Base-by-base conservation (phyloP, 1,140 invertebrate species). In the Platorchestia sp. region DNA sequence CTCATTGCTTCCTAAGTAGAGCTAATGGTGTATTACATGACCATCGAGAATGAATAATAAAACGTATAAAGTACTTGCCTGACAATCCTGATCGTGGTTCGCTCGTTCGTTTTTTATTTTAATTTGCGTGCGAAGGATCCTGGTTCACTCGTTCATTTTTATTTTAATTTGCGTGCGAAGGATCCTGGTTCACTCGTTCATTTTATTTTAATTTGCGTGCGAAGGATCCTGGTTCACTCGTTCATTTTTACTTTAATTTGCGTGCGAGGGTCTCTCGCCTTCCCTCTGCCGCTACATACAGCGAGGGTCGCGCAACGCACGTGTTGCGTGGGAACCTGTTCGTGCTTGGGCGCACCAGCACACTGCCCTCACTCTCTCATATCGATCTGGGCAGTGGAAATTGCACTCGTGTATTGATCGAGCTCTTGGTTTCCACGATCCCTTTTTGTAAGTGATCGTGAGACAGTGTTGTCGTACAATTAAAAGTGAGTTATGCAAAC, bases 241-340 rank as follows among this genome's bases (percentile, higher is more conserved):
- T 36, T 75, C 3, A 22, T 75, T 75, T 27, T 75, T n/a, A n/a
- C n/a, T n/a, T n/a, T n/a, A n/a, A 75, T 75, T 75, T 10, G 59
- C 1, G 59, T 75, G 14, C 36, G 7, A 3, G 59, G 59, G 27
- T 22, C 59, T 27, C 59, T 75, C 59, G 59, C 1, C 59, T 75
- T 14, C 59, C 27, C 59, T 75, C 59, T 22, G 3, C 59, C 47
- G 47, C 19, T 6, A n/a, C n/a, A n/a, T n/a, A n/a, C n/a, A 51
- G 47, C 7, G 59, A 75, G 59, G 59, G 59, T 75, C 59, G 59
- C 1, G 44, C 42, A 42, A 42, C 27, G 19, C 87, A 90, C 87
- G 87, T 90, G 87, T 90, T 90, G 6, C 87, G 87, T 90, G 87
- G 44, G 87, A 90, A 90, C 87, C 87, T 90, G 87, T 90, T 90